These are phyloP conservation scores for Dasysyrphus tricinctus DNA, from an alignment of 2,888 invertebrate genomes.

Conservation along the genomic window DNA sequence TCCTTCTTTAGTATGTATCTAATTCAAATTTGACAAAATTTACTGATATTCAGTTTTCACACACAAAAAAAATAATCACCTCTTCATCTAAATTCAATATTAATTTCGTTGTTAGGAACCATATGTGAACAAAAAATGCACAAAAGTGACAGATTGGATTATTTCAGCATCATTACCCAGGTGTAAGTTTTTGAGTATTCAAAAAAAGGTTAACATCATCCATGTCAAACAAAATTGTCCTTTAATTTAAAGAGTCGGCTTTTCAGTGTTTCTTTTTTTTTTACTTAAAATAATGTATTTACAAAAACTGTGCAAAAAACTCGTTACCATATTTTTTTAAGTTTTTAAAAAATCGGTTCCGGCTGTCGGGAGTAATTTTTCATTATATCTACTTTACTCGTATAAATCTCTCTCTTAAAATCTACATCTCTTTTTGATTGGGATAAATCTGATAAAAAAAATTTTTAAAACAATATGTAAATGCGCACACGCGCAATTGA, in stretches of 20 bases:
- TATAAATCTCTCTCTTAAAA: slow-evolving; percentile 18
- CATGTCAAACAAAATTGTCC: slow-evolving; percentile 55
- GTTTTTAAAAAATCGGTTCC: slow-evolving; percentile 36
- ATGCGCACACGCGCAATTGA: slow-evolving; percentile 75
- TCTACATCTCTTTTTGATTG: slow-evolving; percentile 33
- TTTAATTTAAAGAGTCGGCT: slow-evolving; percentile 10
- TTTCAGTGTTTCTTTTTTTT: slow-evolving; percentile 14
- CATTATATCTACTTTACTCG: background rate
- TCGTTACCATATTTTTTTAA: slow-evolving; percentile 37
- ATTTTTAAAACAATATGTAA: slow-evolving; percentile 46
- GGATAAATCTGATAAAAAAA: slow-evolving; percentile 34
- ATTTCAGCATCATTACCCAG: slow-evolving; percentile 72
- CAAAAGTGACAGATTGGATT: slow-evolving; percentile 48
- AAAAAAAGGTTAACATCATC: slow-evolving; percentile 57
- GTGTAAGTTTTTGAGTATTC: slow-evolving; percentile 44
- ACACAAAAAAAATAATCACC: too few species aligned
- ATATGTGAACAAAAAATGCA: background rate
- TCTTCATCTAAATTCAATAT: too few species aligned
- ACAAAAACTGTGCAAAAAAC: slow-evolving; percentile 40
- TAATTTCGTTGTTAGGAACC: too few species aligned
- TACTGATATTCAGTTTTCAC: too few species aligned
- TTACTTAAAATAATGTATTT: background rate
- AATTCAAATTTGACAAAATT: too few species aligned
- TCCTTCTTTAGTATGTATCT: too few species aligned
- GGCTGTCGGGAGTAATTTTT: slow-evolving; percentile 45